Percentiles rank a stretch among this genome's conserved stretches.
Conservation (phyloP, 2,888 invertebrate species). For the Harpagoxenus sublaevis region DNA sequence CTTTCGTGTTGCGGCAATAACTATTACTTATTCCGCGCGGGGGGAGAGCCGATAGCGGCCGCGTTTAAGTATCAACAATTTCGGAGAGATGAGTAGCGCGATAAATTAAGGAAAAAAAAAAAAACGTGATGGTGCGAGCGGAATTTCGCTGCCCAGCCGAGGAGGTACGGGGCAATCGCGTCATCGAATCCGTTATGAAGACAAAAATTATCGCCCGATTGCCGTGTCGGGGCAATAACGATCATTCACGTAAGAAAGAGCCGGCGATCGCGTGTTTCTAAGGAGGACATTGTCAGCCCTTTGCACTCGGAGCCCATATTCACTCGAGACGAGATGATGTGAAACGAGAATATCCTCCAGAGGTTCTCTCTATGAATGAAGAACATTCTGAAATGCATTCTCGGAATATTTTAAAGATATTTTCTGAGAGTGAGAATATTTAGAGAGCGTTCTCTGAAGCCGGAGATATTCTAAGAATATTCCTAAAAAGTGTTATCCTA, state of each 20-base stretch:
- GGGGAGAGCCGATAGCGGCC: slow-evolving; percentile 36
- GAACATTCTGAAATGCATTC: slow-evolving; percentile 17
- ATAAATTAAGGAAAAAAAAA: slow-evolving; percentile 30
- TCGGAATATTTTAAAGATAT: slow-evolving; percentile 16
- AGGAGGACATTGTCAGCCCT: slow-evolving; percentile 41
- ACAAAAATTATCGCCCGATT: slow-evolving; percentile 42
- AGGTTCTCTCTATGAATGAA: slow-evolving; percentile 34
- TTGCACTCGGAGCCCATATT: slow-evolving; percentile 32
- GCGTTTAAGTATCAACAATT: slow-evolving; percentile 53
- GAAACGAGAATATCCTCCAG: slow-evolving; percentile 25
- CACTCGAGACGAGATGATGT: slow-evolving; percentile 32
- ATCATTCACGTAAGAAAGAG: slow-evolving; percentile 42
- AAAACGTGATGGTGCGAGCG: not conserved
- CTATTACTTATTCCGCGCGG: slow-evolving; percentile 51
- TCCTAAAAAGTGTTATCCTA: not conserved
- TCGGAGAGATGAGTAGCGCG: slow-evolving; percentile 31
- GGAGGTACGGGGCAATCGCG: slow-evolving; percentile 16
- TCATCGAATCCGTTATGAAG: slow-evolving; percentile 43
- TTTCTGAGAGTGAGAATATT: slow-evolving; percentile 1
- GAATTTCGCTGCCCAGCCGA: slow-evolving; percentile 4
- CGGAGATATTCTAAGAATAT: slow-evolving; percentile 14
- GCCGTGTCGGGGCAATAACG: slow-evolving; percentile 33
- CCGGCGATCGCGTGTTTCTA: slow-evolving; percentile 41
- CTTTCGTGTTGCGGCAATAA: slow-evolving; percentile 65
- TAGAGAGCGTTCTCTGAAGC: not conserved